A percentile compares a stretch with the other conserved stretches of the same genome.
These are phyloP conservation scores for Seriola aureovittata DNA, from an alignment of 2,113 vertebrate genomes.

Conservation along the genomic window DNA sequence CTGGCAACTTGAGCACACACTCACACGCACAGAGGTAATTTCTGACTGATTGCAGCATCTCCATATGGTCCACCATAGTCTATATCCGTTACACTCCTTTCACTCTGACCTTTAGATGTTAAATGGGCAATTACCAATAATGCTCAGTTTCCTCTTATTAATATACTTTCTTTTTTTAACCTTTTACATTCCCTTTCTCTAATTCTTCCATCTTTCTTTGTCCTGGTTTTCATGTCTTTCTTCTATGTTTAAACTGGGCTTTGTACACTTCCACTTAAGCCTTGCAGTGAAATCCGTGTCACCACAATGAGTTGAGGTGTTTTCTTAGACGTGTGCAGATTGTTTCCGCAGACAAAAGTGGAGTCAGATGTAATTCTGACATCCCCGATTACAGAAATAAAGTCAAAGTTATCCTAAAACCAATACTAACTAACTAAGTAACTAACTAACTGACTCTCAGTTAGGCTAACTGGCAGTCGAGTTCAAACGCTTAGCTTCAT, in stretches of 20 bases:
- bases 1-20: background rate
- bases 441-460: too few relatives aligned
- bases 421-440: background rate
- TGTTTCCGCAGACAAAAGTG: background rate
- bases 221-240: background rate
- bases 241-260: background rate
- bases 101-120: conserved; percentile 57
- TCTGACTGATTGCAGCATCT: background rate
- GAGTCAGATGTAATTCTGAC: background rate
- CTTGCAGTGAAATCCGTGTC: background rate
- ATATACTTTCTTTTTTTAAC: background rate
- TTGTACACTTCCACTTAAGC: background rate
- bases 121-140: conserved; percentile 23
- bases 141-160: background rate
- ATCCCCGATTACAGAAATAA: background rate
- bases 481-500: background rate
- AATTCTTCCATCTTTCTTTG: background rate
- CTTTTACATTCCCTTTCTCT: background rate
- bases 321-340: background rate
- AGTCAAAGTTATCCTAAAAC: background rate
- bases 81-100: conserved; percentile 30
- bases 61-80: conserved; percentile 13
- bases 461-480: background rate
- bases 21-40: background rate
- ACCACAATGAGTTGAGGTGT: background rate